A percentile compares a stretch with the other conserved stretches of the same genome.
phyloP scores from a whole-genome alignment of 35 echinoderm and acorn worm species.

The Acanthaster planci region DNA sequence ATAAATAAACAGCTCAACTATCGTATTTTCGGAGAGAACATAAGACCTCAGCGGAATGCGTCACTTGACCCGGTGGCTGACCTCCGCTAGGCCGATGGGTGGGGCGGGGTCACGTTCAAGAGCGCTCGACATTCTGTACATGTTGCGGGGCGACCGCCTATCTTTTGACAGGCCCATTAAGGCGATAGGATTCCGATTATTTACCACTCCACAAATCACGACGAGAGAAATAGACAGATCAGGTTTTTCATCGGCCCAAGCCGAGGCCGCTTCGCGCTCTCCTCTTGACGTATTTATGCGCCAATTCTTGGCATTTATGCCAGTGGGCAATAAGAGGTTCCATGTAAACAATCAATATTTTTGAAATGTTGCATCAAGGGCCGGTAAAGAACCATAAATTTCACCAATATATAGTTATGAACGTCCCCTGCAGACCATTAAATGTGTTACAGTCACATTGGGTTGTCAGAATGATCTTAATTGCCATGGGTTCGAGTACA shows the following conservation, averaged over 20 bases:
- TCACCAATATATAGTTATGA: too few species aligned
- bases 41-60: slow-evolving; percentile 8
- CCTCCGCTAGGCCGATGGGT: slow-evolving; percentile 14
- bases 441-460: too few species aligned
- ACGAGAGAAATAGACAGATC: neutral
- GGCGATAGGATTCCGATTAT: neutral
- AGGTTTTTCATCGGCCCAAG: neutral
- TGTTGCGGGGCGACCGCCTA: neutral
- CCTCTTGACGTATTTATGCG: too few species aligned
- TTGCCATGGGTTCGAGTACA: too few species aligned
- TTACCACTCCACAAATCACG: neutral
- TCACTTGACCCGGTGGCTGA: neutral
- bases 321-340: too few species aligned
- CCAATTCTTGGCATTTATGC: too few species aligned
- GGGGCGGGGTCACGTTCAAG: neutral
- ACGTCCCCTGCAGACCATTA: too few species aligned
- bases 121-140: neutral
- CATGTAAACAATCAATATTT: too few species aligned
- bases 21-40: neutral
- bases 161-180: neutral
- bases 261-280: neutral
- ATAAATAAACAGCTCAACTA: slow-evolving; percentile 18
- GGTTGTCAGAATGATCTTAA: too few species aligned
- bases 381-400: too few species aligned
- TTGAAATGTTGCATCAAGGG: too few species aligned